Conservation (phyloP, 2,113 vertebrate genomes). For the Cynopterus brachyotis region DNA sequence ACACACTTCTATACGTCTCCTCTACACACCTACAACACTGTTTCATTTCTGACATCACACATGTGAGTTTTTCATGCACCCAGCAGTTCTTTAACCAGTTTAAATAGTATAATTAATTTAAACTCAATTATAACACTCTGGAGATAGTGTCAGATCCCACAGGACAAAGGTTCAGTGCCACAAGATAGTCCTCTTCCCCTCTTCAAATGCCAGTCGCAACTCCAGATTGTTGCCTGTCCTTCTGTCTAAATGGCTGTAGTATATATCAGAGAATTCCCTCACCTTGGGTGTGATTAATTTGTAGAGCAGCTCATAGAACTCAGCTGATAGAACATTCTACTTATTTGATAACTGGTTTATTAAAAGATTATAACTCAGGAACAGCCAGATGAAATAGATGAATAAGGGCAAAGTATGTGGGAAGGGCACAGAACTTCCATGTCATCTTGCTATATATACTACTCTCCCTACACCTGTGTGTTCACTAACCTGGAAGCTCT, state of each 20-base stretch:
- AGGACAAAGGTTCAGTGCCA: background rate
- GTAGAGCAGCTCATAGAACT: background rate
- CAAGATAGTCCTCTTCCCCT: background rate
- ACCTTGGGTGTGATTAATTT: background rate
- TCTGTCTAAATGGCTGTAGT: background rate
- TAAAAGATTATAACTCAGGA: background rate
- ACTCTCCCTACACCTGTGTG: background rate
- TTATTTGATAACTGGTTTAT: background rate
- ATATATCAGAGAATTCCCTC: background rate
- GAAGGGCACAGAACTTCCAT: background rate
- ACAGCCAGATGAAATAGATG: background rate
- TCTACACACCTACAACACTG: background rate
- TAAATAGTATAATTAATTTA: background rate
- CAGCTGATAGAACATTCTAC: background rate
- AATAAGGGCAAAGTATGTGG: background rate
- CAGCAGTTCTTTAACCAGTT: background rate
- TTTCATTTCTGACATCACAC: background rate
- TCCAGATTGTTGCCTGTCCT: background rate
- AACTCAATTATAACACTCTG: background rate
- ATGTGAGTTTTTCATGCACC: background rate
- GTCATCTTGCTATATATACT: background rate
- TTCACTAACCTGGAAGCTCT: background rate
- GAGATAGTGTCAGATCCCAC: background rate
- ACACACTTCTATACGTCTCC: background rate
- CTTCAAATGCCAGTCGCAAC: background rate